A percentile compares a stretch with the other conserved stretches of the same genome.
phyloP scores from a whole-genome alignment of 2,113 vertebrate genomes.

The Corythornis vintsioides region DNA sequence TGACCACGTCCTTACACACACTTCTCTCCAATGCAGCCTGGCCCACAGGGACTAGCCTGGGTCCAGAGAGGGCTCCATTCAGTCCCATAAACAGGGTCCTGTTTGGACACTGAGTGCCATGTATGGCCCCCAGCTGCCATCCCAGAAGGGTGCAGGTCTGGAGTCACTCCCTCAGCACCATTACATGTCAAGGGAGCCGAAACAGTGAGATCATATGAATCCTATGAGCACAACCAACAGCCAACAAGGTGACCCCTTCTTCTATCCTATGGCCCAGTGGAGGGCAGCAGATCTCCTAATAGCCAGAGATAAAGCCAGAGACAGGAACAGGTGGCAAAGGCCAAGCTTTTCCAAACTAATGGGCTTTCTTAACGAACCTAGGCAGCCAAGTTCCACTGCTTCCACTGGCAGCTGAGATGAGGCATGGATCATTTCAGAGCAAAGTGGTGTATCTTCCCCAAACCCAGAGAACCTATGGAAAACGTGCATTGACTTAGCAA shows the following conservation, averaged over 20 bases:
- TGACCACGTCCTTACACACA: neutral
- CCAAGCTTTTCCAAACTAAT: neutral
- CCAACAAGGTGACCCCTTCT: fast-evolving
- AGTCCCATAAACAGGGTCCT: neutral
- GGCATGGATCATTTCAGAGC: neutral
- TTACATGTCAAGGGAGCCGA: fast-evolving
- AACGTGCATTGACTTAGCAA: neutral
- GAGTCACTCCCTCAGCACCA: neutral
- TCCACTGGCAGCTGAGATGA: neutral
- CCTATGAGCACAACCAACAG: neutral
- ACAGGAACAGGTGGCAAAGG: neutral
- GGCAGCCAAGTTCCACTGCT: neutral
- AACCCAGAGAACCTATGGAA: neutral
- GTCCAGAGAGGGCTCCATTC: neutral
- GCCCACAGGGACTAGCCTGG: neutral
- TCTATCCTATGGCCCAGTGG: too few relatives aligned
- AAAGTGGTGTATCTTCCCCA: neutral
- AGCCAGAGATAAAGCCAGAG: neutral
- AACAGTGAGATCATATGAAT: neutral
- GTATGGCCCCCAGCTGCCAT: neutral
- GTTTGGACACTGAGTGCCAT: neutral
- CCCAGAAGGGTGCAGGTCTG: neutral
- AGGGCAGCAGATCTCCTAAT: neutral
- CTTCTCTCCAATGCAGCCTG: neutral
- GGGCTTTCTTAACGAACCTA: neutral